Evolutionary conservation across 2,113 vertebrate species (phyloP), one percentile per base, ranked within the genome.

Genomic region (Sigmodon hispidus): DNA sequence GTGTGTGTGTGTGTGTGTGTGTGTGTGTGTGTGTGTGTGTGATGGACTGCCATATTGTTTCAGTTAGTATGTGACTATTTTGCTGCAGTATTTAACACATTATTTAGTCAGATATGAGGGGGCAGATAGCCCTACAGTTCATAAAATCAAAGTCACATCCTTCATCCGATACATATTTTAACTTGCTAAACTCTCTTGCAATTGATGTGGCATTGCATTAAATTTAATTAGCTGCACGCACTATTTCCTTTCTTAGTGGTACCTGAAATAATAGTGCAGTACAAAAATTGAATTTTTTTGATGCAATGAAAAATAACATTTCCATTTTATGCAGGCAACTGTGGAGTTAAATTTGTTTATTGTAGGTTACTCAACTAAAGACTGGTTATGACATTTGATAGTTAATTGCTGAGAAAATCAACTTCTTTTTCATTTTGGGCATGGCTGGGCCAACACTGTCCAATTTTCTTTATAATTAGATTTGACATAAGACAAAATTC

Each of bases 361-460:
- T 96, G 34, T 63, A 43, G 34, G 6, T 89, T 73, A 52, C 55
- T 59, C 34, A 76, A 45, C 19, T n/a, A 77, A 63, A 72, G n/a
- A 79, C 22, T 77, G 15, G 8, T 67, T 95, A 63, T 73, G 84
- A 87, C 55, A 52, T 40, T 34, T 48, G 36, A 55, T 67, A 48
- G 59, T 16, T 93, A 84, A n/a, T 94, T 93, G 6, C 63, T 61
- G 93, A 91, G 59, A 94, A 92, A 97, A 87, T 77, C 81, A 34
- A 17, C 36, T 87, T 96, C 24, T 55, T 22, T 31, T 93, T 93
- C 10, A 61, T 72, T 50, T 40, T 89, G 48, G 72, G 17, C 45
- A 90, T 8, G 45, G 70, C n/a, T 90, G 55, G 45, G 45, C 79
- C 55, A 89, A 76, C 5, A 52, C 52, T 93, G 92, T 87, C 57